Base-by-base conservation (phyloP, 2,888 invertebrate species). In the Empis livida region DNA sequence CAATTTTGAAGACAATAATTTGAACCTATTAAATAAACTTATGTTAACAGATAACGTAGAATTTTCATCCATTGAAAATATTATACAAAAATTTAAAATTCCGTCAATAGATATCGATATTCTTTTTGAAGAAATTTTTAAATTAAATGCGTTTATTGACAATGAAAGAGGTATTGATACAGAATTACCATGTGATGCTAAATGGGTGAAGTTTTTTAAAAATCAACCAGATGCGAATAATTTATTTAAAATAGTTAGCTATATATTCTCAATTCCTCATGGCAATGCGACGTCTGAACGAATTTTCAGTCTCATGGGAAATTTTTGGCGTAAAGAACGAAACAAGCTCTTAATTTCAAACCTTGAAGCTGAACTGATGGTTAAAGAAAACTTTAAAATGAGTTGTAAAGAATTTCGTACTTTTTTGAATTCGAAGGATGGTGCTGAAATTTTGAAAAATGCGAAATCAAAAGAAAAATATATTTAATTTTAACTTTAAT, bases 191-290 rank as follows among this genome's bases (percentile, higher is more conserved):
- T 32, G 14, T 31, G 47, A 39, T 23, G 2, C 43, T 37, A 43
- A 30, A 10, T 47, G 31, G 39, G 43, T 46, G 14, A 42, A 31
- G 31, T 46, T 43, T 46, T 46, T 46, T 31, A 37, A 43, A 6
- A 46, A 39, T n/a, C 17, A 30, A 20, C 15, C 27, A 46, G 27
- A 17, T n/a, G 42, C 46, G 8, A 47, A 47, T 31, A 44, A 42
- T 44, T 41, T 38, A 44, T 39, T 39, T 39, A 48, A 44, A 41
- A 14, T 40, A n/a, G 43, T 30, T 14, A 23, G 40, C 40, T 43
- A 35, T 39, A 32, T 47, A 32, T 47, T 47, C 42, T 47, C 47
- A 13, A 40, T 47, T 20, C 47, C 47, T 31, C 14, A 23, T 23
- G 43, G 43, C 20, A 43, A 43, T 17, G 47, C 37, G 38, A 38